Percentiles rank a stretch among this genome's conserved stretches.
phyloP scores from a whole-genome alignment of 2,113 vertebrate species.

The Poecile atricapillus region DNA sequence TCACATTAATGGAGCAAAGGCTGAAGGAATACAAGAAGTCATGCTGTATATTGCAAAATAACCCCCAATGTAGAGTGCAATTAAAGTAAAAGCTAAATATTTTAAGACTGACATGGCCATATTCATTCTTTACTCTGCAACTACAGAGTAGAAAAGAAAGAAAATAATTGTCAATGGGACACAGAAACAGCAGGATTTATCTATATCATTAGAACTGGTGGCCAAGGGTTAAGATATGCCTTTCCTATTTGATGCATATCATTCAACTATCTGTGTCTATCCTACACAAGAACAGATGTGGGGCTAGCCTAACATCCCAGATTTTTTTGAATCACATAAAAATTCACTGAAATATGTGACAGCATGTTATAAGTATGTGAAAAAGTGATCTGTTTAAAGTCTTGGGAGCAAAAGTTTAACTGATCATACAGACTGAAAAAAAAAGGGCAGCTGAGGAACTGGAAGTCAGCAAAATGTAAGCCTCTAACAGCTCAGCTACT shows the following conservation, averaged over 20 bases:
- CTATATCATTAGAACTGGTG: neutral
- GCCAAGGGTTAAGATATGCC: neutral
- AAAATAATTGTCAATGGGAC: neutral
- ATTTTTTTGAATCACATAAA: conserved; percentile 6
- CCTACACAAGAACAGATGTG: neutral
- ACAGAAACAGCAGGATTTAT: neutral
- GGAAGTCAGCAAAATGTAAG: neutral
- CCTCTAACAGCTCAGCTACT: neutral
- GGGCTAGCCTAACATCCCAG: neutral
- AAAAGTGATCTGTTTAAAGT: neutral
- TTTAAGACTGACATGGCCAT: neutral
- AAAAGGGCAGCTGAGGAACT: neutral
- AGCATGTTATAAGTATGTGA: neutral
- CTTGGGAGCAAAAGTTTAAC: neutral
- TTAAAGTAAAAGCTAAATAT: neutral
- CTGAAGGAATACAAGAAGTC: neutral
- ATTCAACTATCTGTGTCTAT: neutral
- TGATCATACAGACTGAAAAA: neutral
- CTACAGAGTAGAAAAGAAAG: neutral
- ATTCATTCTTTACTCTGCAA: neutral
- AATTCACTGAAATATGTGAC: conserved; percentile 1
- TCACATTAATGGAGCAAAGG: neutral
- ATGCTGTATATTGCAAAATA: neutral
- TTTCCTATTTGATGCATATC: neutral
- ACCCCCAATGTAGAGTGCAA: neutral